A percentile compares a stretch with the other conserved stretches of the same genome.
phyloP scores from a whole-genome alignment of 2,797 vertebrate genomes.

The Chaunax sp. region DNA sequence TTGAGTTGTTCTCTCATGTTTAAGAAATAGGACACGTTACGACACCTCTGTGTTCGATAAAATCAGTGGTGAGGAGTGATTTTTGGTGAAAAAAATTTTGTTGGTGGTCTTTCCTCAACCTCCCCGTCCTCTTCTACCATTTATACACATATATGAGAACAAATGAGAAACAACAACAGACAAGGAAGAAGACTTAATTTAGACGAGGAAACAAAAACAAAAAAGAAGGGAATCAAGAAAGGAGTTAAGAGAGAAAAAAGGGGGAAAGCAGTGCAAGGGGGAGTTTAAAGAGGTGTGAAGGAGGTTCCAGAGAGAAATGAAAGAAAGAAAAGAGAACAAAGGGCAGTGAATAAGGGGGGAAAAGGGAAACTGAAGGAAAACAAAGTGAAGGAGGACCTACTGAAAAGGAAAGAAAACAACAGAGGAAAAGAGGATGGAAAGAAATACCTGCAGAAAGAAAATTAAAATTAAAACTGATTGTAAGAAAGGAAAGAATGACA shows the following conservation, averaged over 20 bases:
- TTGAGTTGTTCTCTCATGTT: too few relatives aligned
- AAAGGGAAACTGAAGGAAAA: not conserved
- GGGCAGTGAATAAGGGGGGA: not conserved
- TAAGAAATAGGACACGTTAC: too few relatives aligned
- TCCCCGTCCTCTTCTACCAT: too few relatives aligned
- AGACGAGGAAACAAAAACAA: too few relatives aligned
- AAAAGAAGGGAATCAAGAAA: not conserved
- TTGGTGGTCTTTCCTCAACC: too few relatives aligned
- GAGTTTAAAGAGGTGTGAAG: not conserved
- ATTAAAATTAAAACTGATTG: not conserved
- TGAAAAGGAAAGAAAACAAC: not conserved
- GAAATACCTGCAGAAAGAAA: not conserved
- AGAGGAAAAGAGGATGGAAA: not conserved
- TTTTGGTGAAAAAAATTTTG: too few relatives aligned
- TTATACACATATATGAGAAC: too few relatives aligned
- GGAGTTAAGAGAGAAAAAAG: not conserved
- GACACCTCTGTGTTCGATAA: too few relatives aligned
- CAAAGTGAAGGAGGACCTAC: too few relatives aligned
- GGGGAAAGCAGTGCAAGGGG: not conserved
- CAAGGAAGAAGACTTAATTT: too few relatives aligned
- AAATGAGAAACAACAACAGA: too few relatives aligned
- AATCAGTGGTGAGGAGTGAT: too few relatives aligned
- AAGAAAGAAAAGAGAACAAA: not conserved
- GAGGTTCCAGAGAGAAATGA: not conserved
- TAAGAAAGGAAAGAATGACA: not conserved